Conservation (phyloP, 1,140 invertebrate genomes). For the Drosophila miranda region DNA sequence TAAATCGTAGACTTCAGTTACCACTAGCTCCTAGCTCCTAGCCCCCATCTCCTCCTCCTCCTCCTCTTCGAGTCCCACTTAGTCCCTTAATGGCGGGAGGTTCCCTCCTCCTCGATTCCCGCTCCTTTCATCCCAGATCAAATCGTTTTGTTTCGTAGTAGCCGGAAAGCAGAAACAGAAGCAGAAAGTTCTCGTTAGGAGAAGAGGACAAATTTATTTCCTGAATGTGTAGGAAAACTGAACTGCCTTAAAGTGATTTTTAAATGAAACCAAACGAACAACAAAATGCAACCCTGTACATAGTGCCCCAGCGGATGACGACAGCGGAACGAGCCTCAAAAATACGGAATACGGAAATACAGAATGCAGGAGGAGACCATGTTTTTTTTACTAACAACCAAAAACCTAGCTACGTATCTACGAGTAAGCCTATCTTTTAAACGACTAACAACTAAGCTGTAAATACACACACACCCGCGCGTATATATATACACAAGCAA, state of each 20-base stretch:
- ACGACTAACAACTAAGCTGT: slow-evolving; percentile 47
- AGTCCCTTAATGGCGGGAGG: too few relatives aligned
- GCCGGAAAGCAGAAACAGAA: slow-evolving; percentile 17
- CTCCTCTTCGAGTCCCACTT: too few relatives aligned
- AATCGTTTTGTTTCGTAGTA: too few relatives aligned
- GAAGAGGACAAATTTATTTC: slow-evolving; percentile 5
- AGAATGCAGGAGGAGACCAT: slow-evolving; percentile 36
- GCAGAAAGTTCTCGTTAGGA: slow-evolving; percentile 6
- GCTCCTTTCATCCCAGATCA: too few relatives aligned
- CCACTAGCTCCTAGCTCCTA: too few relatives aligned
- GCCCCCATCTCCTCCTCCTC: too few relatives aligned
- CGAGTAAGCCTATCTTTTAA: slow-evolving; percentile 70
- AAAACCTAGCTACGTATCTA: slow-evolving; percentile 41
- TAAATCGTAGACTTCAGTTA: too few relatives aligned
- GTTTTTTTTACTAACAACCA: slow-evolving; percentile 68
- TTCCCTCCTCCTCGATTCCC: too few relatives aligned
- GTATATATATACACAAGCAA: slow-evolving; percentile 36
- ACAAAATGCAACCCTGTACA: slow-evolving; percentile 56
- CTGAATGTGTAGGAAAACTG: slow-evolving; percentile 40
- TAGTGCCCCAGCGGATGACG: slow-evolving; percentile 32
- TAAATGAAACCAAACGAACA: slow-evolving; percentile 59
- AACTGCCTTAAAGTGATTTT: slow-evolving; percentile 79
- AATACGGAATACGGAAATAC: not conserved
- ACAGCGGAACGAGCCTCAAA: not conserved
- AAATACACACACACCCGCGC: slow-evolving; percentile 44